Evolutionary conservation across 23 tunicate genomes (phyloP), one percentile per base, ranked within the genome.

Genomic region (Trididemnum nubilum): DNA sequence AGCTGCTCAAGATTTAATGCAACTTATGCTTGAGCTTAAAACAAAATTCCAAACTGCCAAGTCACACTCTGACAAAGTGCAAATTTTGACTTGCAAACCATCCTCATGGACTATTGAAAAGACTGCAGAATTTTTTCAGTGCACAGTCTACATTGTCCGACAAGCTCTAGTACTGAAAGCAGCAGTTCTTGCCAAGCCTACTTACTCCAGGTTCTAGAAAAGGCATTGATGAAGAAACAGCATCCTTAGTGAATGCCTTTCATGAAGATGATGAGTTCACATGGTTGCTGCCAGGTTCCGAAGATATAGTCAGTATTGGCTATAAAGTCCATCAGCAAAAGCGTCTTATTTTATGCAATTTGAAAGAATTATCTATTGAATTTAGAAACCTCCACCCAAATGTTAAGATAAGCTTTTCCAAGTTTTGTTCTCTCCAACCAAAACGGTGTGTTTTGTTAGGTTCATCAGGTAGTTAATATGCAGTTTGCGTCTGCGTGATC

Each of bases 281-380:
- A 57, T 19, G 72, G 35, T 58, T 78, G 28, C 9, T 78, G 82
- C 82, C 82, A 78, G 82, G 73, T 7, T 31, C 70, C n/a, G 33
- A 60, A 23, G 82, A 78, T 75, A n/a, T 22, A 3, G 71, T 75
- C 40, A 49, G 32, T n/a, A 33, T 40, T 27, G 31, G 71, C 15
- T 51, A 51, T 23, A 75, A 75, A 44, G 80, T 75, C 12, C 64
- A 75, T 51, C 74, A 38, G 4, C 74, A 69, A 69, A 69, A 69
- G 38, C 37, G 74, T 5, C 74, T 69, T n/a, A n/a, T n/a, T n/a
- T 38, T 69, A 30, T 78, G 83, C 39, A 78, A 58, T 61, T 22
- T 78, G 35, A 78, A 78, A 64, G 83, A 52, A 60, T 29, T 78
- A 19, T 31, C 4, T 33, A 15, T 64, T 28, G 37, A 28, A 57